Percentiles rank a stretch among this genome's conserved stretches.
These are phyloP conservation scores for Echinops telfairi DNA, from an alignment of 2,113 vertebrate species.

Conservation along the genomic window DNA sequence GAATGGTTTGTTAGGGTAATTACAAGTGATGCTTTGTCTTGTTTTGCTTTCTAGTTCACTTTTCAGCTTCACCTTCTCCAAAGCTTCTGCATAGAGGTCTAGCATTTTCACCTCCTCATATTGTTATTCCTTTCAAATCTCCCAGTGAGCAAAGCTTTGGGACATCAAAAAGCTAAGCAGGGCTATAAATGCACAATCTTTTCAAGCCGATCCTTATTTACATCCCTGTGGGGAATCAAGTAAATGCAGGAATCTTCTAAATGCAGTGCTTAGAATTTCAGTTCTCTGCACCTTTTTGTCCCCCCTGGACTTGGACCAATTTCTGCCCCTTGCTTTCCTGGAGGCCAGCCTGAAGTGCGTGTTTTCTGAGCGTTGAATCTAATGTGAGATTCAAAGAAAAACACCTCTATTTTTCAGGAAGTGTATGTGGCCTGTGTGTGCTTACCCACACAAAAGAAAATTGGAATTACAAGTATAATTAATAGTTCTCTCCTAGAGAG, in stretches of 20 bases:
- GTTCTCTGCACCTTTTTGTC: not conserved
- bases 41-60: not conserved
- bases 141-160: not conserved
- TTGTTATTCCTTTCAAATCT: not conserved
- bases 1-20: not conserved
- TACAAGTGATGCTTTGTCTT: not conserved
- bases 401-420: not conserved
- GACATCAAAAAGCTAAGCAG: not conserved
- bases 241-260: constrained; percentile 5
- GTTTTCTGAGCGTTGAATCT: not conserved
- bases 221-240: not conserved
- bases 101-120: not conserved
- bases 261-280: not conserved
- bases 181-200: not conserved
- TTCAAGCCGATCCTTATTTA: not conserved
- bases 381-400: not conserved
- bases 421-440: not conserved
- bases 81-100: not conserved
- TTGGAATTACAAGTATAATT: constrained; percentile 28
- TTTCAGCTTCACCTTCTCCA: not conserved
- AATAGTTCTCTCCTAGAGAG: not conserved
- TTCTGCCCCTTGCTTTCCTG: not conserved
- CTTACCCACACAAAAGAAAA: not conserved
- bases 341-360: not conserved
- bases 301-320: not conserved